Conservation (phyloP, 2,113 vertebrate species). For the Fulmarus glacialis region DNA sequence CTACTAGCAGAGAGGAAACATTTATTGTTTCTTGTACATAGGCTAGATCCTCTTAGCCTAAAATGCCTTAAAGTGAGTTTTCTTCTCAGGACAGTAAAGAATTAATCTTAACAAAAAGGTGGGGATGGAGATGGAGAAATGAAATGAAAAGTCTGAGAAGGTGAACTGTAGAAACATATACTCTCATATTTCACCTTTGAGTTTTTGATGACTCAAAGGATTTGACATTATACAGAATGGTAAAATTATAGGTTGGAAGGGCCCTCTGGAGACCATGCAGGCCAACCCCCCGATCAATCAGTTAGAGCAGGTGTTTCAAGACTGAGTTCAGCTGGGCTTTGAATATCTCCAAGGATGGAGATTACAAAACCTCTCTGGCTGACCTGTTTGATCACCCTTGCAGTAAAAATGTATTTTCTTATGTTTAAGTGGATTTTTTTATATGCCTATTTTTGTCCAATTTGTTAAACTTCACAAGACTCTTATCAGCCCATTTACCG, state of each 20-base stretch:
- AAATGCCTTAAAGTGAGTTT: not conserved
- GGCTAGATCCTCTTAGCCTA: not conserved
- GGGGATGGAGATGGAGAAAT: not conserved
- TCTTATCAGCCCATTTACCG: not conserved
- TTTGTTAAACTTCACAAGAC: not conserved
- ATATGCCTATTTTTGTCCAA: not conserved
- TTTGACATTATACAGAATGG: not conserved
- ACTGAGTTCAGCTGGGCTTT: not conserved
- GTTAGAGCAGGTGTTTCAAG: not conserved
- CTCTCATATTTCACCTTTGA: not conserved
- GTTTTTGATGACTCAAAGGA: not conserved
- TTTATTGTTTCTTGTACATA: not conserved
- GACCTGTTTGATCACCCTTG: not conserved
- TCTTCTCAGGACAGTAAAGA: not conserved
- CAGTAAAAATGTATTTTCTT: not conserved
- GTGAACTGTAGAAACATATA: not conserved
- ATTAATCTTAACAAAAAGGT: not conserved
- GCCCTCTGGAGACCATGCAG: no score
- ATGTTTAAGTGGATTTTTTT: not conserved
- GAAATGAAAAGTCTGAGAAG: not conserved
- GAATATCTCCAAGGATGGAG: not conserved
- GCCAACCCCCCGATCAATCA: not conserved
- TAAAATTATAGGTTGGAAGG: not conserved
- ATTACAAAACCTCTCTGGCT: not conserved
- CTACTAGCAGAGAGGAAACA: not conserved